A percentile compares a stretch with the other conserved stretches of the same genome.
phyloP scores from a whole-genome alignment of 2,113 vertebrate species.

The Anoura caudifer region DNA sequence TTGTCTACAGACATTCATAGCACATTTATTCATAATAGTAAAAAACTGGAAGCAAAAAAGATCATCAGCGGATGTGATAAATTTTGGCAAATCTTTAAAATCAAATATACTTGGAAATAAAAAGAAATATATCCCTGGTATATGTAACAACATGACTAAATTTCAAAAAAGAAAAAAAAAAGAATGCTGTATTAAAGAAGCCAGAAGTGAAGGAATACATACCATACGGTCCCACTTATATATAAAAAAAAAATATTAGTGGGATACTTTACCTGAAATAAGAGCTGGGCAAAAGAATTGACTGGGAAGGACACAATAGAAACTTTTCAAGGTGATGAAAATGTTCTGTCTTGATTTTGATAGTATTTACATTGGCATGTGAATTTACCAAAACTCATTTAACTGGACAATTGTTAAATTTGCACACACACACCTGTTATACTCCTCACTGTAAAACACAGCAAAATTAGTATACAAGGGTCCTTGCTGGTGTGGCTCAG shows the following conservation, averaged over 20 bases:
- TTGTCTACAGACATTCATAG: neutral
- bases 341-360: neutral
- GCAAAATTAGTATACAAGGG: neutral
- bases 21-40: neutral
- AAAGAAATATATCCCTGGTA: neutral
- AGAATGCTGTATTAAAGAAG: too few species aligned
- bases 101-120: neutral
- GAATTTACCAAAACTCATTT: neutral
- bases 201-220: too few species aligned
- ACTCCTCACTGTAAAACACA: neutral
- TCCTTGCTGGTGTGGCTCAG: too few species aligned
- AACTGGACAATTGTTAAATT: neutral
- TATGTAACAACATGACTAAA: too few species aligned
- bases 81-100: neutral
- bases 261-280: neutral
- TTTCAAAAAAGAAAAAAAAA: too few species aligned
- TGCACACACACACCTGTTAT: neutral
- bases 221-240: neutral
- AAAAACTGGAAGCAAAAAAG: neutral
- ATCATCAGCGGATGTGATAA: neutral
- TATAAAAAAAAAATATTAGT: neutral
- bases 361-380: neutral
- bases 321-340: neutral
- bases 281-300: neutral
- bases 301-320: neutral